Evolutionary conservation across 2,113 vertebrate genomes (phyloP).

Genomic region (Lates calcarifer): DNA sequence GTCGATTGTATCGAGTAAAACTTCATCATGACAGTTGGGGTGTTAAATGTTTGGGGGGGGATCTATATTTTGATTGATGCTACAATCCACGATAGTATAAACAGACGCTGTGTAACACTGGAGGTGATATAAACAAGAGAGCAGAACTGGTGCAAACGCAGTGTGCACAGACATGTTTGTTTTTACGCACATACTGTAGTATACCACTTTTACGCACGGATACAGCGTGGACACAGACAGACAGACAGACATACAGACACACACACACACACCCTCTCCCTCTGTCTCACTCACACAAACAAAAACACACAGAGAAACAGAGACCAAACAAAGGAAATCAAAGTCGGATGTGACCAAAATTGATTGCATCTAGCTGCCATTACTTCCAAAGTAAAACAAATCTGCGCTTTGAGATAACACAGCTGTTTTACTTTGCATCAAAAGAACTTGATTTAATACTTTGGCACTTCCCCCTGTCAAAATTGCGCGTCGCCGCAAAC

Average conservation of each 20-base stretch:
- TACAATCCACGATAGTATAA: conserved; percentile 66
- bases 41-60: conserved; percentile 77
- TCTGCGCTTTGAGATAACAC: neutral
- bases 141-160: conserved; percentile 12
- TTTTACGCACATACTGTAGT: conserved; percentile 48
- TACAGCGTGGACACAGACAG: neutral
- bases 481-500: conserved; percentile 68
- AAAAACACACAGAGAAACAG: conserved; percentile 13
- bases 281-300: neutral
- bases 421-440: conserved; percentile 32
- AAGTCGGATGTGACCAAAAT: conserved; percentile 22
- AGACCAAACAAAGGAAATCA: conserved; percentile 55
- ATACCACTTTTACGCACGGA: conserved; percentile 45
- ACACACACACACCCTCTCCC: too few species aligned
- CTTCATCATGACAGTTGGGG: conserved; percentile 80
- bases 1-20: conserved; percentile 83
- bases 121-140: conserved; percentile 59
- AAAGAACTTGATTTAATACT: conserved; percentile 43
- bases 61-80: conserved; percentile 80
- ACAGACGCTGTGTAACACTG: conserved; percentile 45
- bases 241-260: too few species aligned
- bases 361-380: conserved; percentile 26
- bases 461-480: conserved; percentile 59
- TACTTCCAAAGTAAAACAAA: conserved; percentile 9
- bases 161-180: conserved; percentile 8